These are phyloP conservation scores for Rhabdornis inornatus DNA, from an alignment of 2,113 vertebrate species.

Conservation along the genomic window DNA sequence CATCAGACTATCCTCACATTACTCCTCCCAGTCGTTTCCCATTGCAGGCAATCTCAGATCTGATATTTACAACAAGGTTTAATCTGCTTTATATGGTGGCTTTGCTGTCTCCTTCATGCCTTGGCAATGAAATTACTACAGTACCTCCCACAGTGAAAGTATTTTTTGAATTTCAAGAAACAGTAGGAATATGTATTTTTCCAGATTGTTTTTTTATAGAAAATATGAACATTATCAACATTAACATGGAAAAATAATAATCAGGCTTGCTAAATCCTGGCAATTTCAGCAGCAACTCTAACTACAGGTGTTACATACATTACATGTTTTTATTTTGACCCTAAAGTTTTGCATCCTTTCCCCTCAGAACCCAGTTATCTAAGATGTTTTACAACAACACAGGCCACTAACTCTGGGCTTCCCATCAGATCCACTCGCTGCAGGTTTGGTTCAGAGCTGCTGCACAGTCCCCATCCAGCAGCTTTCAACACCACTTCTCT, in stretches of 20 bases:
- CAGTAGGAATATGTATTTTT: accelerated
- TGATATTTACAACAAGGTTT: background rate
- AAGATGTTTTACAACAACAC: background rate
- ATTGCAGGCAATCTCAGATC: background rate
- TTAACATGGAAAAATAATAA: background rate
- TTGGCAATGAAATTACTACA: background rate
- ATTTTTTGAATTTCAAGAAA: background rate
- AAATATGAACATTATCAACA: background rate
- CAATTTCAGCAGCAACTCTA: background rate
- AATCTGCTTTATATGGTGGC: background rate
- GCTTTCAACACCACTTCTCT: background rate
- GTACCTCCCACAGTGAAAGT: background rate
- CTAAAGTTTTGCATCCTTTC: background rate
- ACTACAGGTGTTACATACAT: background rate
- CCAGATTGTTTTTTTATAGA: background rate
- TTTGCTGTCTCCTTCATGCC: background rate
- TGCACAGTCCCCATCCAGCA: background rate
- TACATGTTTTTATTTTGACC: background rate
- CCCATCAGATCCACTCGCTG: background rate
- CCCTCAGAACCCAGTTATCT: background rate
- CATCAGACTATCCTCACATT: background rate
- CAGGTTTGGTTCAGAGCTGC: background rate
- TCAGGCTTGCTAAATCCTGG: background rate
- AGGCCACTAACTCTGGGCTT: background rate
- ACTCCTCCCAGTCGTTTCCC: background rate